phyloP scores from a whole-genome alignment of 2,113 vertebrate genomes.

The Acanthochromis polyacanthus region DNA sequence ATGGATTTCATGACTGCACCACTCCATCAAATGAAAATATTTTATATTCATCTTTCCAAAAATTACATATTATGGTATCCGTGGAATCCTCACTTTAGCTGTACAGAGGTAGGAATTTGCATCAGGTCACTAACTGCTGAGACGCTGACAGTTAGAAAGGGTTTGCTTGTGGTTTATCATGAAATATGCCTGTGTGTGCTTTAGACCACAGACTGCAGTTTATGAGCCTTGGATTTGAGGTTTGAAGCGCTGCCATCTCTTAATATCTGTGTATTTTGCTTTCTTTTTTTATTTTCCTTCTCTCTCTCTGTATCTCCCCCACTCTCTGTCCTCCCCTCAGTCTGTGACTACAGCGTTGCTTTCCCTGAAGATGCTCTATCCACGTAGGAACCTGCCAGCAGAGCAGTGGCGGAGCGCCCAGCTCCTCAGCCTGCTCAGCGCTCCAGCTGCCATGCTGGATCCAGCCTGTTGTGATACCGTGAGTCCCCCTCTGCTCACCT shows the following conservation, averaged over 20 bases:
- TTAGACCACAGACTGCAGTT: not conserved
- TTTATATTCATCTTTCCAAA: too few relatives aligned
- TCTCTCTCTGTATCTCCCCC: not conserved
- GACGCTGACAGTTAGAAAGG: too few relatives aligned
- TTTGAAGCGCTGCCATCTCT: conserved; percentile 1
- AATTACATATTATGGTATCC: too few relatives aligned
- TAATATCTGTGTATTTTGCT: not conserved
- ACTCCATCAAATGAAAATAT: too few relatives aligned
- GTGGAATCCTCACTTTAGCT: too few relatives aligned
- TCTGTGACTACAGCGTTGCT: conserved; percentile 90
- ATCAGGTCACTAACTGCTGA: not conserved
- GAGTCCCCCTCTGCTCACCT: conserved; percentile 57
- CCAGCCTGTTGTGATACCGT: conserved; percentile 90
- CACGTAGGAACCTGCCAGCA: conserved; percentile 89
- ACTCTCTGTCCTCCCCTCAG: conserved; percentile 71
- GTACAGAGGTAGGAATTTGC: not conserved
- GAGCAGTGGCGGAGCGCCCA: conserved; percentile 93
- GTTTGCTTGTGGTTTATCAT: not conserved
- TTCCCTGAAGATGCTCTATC: conserved; percentile 88
- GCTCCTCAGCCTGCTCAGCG: conserved; percentile 90
- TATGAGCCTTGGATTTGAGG: not conserved
- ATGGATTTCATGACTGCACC: not conserved
- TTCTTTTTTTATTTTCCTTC: not conserved
- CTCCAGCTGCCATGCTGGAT: conserved; percentile 87
- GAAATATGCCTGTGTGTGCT: not conserved